Conservation (phyloP, 1,140 invertebrate genomes). For the Calephelis virginiensis region DNA sequence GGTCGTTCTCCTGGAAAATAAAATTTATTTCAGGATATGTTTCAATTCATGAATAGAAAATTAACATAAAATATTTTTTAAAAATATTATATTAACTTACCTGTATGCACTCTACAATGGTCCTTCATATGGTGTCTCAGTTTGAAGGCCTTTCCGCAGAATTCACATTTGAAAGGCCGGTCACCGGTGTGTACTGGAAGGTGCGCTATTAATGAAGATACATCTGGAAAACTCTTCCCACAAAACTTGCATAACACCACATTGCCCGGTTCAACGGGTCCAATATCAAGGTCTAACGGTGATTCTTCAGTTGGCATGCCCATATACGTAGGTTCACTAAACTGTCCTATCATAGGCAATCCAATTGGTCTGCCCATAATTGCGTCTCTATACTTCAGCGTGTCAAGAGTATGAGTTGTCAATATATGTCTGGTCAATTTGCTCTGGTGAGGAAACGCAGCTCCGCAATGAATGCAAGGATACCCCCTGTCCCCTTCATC, state of each 20-base stretch:
- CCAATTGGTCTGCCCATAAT: slow-evolving; percentile 77
- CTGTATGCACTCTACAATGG: slow-evolving; percentile 94
- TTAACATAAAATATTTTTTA: slow-evolving; percentile 7
- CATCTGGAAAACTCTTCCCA: slow-evolving; percentile 93
- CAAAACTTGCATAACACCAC: slow-evolving; percentile 94
- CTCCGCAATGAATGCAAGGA: slow-evolving; percentile 92
- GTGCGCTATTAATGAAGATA: slow-evolving; percentile 90
- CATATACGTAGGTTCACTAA: slow-evolving; percentile 67
- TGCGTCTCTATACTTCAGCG: slow-evolving; percentile 89
- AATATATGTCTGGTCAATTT: slow-evolving; percentile 93
- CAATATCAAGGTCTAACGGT: slow-evolving; percentile 76
- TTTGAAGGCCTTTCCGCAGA: slow-evolving; percentile 94
- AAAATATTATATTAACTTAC: slow-evolving; percentile 57
- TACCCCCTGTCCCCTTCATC: slow-evolving; percentile 77
- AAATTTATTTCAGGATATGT: slow-evolving; percentile 10
- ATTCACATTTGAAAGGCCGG: slow-evolving; percentile 93
- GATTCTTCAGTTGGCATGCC: slow-evolving; percentile 72
- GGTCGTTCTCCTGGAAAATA: slow-evolving; percentile 85
- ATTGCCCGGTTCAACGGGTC: slow-evolving; percentile 81
- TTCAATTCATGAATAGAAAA: background rate
- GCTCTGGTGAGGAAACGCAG: slow-evolving; percentile 91
- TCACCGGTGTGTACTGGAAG: slow-evolving; percentile 93
- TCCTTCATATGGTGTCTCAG: slow-evolving; percentile 95
- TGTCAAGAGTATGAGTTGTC: slow-evolving; percentile 91
- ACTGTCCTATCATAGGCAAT: slow-evolving; percentile 79